A percentile compares a stretch with the other conserved stretches of the same genome.
Evolutionary conservation across 35 echinoderm and acorn worm genomes (phyloP).

Genomic region (Heliocidaris erythrogramma): DNA sequence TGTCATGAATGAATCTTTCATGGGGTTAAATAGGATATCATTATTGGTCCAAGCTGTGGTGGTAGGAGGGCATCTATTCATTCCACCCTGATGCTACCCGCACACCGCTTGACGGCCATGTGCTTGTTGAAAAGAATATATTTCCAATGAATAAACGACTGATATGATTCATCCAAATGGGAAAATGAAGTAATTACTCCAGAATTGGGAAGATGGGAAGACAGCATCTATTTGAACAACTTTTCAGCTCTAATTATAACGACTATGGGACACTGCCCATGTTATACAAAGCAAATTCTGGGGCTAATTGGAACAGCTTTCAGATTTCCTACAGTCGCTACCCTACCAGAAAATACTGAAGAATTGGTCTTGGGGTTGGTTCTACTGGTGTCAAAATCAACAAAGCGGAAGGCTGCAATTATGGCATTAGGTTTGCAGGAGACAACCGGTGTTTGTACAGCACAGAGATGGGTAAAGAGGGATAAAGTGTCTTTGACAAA

Average conservation of each 20-base stretch:
- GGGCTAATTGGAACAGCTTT: neutral
- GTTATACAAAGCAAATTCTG: neutral
- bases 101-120: neutral
- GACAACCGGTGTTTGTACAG: neutral
- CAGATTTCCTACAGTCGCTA: neutral
- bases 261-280: neutral
- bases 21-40: neutral
- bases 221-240: neutral
- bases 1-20: neutral
- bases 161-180: neutral
- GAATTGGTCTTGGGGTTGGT: neutral
- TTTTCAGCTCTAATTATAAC: neutral
- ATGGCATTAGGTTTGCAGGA: neutral
- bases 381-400: neutral
- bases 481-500: constrained; percentile 18
- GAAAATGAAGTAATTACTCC: neutral
- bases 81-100: neutral
- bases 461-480: neutral
- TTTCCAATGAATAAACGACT: neutral
- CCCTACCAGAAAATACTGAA: neutral
- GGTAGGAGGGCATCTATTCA: neutral
- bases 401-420: neutral
- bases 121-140: neutral
- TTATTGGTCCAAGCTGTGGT: neutral
- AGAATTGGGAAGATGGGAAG: neutral